Base-by-base conservation (phyloP, 64 coral and sea anemone species). In the Stylophora pistillata region DNA sequence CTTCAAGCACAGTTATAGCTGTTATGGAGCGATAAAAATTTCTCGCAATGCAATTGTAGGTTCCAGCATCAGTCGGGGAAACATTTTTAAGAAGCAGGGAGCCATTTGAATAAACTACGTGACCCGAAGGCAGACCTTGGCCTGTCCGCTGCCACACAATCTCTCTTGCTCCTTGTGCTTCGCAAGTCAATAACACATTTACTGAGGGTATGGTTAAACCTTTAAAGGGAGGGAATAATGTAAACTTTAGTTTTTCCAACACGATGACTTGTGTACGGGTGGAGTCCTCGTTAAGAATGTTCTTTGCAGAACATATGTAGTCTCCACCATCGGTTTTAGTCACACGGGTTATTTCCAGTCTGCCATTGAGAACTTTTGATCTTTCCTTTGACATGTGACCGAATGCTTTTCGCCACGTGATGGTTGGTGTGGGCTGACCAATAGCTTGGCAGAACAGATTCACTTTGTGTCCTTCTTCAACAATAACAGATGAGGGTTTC, bases 381-480 rank as follows among this genome's bases (percentile, higher is more conserved):
- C 7, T 59, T 20, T 9, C 13, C 47, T 84, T 66, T 37, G 33
- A n/a, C 56, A 55, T 30, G 9, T 25, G 52, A n/a, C 28, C 1
- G 32, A 55, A 56, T 53, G 18, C 15, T 55, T 88, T 89, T 59
- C 61, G 30, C 88, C 88, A n/a, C n/a, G n/a, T n/a, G n/a, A n/a
- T n/a, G 52, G 82, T 89, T 72, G 88, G 88, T 41, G 11, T 27
- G 7, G 88, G 88, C 20, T 23, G 77, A 16, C 77, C 88, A 72
- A n/a, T 89, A 31, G 78, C 88, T 23, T 33, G 18, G 21, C 88
- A 89, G 18, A 21, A 17, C 10, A 89, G 56, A 0, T 28, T 89
- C 52, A 81, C 88, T 5, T 30, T 81, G n/a, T 81, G 37, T 27
- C 88, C 77, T 73, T 81, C 88, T 89, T 81, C 77, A 32, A n/a